Base-by-base conservation (phyloP, 1,140 invertebrate genomes). In the Cataglyphis hispanica region DNA sequence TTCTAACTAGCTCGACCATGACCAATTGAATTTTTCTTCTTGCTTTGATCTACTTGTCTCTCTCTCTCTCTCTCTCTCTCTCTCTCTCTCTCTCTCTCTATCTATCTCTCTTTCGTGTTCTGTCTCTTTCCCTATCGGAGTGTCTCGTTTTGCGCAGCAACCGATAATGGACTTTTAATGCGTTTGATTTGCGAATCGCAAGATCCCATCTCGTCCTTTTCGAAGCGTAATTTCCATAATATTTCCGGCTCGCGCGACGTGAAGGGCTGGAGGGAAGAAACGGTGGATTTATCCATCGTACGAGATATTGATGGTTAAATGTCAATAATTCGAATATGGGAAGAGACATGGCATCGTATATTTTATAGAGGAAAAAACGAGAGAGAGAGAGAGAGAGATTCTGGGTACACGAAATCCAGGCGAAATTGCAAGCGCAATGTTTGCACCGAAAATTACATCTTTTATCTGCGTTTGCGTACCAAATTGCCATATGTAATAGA, bases 101-200 rank as follows among this genome's bases (percentile, higher is more conserved):
- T 50, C 46, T 64, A 70, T 76, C 50, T 60, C 58, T n/a, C 0
- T 50, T 34, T 61, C 19, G 37, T 25, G 13, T 72, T 37, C 37
- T 8, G 43, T 27, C 74, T 58, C 8, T 50, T 31, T 69, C 31
- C 25, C 27, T 67, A 19, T 81, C 40, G 25, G 16, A 46, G 58
- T 72, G 69, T 61, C 61, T 85, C 88, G 80, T 66, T 66, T 81
- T 43, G 40, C 66, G n/a, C 43, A 66, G 60, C 72, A 22, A 84
- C 83, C 86, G 89, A 90, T 90, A 90, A 90, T 90, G 89, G 89
- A 90, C 89, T 90, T 90, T 90, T 90, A 90, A 90, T 90, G 89
- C 86, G 89, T 90, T 90, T 89, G 89, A 90, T 90, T 90, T 86
- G 80, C 86, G 69, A 88, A 56, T 90, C 76, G 67, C 46, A 40